Evolutionary conservation across 1,140 invertebrate species (phyloP), one percentile per base, ranked within the genome.

Genomic region (Euborellia annulipes): DNA sequence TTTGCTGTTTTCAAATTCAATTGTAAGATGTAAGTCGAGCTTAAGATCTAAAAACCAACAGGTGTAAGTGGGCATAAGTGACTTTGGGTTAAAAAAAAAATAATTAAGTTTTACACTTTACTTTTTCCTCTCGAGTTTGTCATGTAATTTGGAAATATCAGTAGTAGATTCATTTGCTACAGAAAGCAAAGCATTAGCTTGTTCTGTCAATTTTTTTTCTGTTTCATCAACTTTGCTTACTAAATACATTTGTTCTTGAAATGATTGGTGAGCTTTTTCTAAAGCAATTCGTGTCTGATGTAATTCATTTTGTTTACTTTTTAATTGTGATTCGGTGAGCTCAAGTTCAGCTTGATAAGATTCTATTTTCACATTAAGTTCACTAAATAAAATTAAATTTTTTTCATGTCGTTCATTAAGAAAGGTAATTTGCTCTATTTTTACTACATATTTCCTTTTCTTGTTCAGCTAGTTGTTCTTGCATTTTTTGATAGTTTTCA

Each of bases 401-500:
- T 69, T 68, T 2, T 71, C 67, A 37, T 75, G 61, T 48, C 76
- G 71, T 50, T 83, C 78, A 54, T 82, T 72, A 36, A 85, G 59
- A 0, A 72, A 71, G 55, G 75, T 72, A 18, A 83, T 76, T 45
- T 76, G 66, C 34, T 73, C 67, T 41, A 82, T 71, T 51, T n/a
- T 82, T 77, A 36, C 83, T 76, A 49, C 75, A 72, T 6, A 87
- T 73, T 55, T 87, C 77, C 45, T 79, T 76, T 16, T 68, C 67
- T 51, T 85, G 80, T 42, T 70, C 67, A 41, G 80, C 74, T 46
- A 85, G 70, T 50, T 79, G 76, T 1, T 71, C 50, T 8, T 77
- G 72, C 72, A 91, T 79, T 27, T 79, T 71, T 14, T 73, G 66
- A 57, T 88, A 95, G 53, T 88, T 90, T 46, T 92, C 86, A 50